Percentiles rank a stretch among this genome's conserved stretches.
These are phyloP conservation scores for Pterobdella sp. DNA, from an alignment of 2,888 invertebrate species.

Conservation along the genomic window DNA sequence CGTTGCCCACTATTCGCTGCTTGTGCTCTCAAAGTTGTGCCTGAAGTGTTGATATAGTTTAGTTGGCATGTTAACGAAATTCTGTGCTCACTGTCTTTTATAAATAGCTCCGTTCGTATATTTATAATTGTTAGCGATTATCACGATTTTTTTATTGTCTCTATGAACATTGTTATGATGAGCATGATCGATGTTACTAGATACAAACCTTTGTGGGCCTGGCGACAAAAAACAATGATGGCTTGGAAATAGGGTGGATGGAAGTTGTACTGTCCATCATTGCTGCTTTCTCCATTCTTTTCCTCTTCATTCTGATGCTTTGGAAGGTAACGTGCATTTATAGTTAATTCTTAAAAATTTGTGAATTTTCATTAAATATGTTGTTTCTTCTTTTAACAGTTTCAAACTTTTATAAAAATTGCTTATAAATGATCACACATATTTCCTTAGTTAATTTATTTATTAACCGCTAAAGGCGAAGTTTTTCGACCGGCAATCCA, in stretches of 20 bases:
- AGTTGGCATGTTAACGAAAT: no score
- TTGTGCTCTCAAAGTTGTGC: no score
- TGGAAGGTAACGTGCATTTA: background rate
- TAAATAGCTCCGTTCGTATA: no score
- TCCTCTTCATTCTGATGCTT: background rate
- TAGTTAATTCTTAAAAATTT: background rate
- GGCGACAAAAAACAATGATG: background rate
- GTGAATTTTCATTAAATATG: background rate
- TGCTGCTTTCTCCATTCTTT: background rate
- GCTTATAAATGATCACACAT: background rate
- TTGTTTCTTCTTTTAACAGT: background rate
- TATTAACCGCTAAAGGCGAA: background rate
- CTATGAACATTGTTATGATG: no score
- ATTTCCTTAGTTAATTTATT: background rate
- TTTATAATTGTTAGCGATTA: no score
- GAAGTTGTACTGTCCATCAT: background rate
- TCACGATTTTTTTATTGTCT: no score
- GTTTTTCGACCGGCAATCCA: background rate
- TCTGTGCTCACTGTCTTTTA: no score
- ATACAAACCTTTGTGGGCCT: constrained; percentile 1
- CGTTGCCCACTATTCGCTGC: no score
- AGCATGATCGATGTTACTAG: no score
- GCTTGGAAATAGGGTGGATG: background rate
- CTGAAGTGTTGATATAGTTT: no score
- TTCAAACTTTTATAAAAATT: background rate